Percentiles rank a stretch among this genome's conserved stretches.
These are phyloP conservation scores for Graptemys geographica DNA, from an alignment of 2,797 vertebrate genomes.

Conservation along the genomic window DNA sequence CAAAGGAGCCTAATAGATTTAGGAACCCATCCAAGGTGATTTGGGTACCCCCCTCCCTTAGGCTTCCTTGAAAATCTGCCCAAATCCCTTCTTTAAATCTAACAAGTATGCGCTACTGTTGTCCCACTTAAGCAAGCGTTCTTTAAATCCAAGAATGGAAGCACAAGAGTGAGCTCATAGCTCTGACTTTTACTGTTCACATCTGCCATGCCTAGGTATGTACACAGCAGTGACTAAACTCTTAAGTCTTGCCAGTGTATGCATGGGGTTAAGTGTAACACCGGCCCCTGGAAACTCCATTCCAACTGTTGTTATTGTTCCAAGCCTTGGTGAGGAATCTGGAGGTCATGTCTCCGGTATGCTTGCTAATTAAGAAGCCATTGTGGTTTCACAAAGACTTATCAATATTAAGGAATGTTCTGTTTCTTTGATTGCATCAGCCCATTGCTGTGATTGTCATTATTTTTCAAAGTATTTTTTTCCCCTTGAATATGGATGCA, in stretches of 20 bases:
- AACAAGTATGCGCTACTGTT: not conserved
- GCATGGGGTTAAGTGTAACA: not conserved
- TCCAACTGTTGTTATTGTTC: not conserved
- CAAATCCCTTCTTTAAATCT: not conserved
- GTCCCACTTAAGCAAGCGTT: not conserved
- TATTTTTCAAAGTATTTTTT: not conserved
- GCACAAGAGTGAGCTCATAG: not conserved
- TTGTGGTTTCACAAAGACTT: not conserved
- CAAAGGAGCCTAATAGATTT: not conserved
- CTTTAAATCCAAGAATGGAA: not conserved
- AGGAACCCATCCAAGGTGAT: not conserved
- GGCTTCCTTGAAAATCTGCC: not conserved
- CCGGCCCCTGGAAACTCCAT: not conserved
- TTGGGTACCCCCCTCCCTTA: not conserved
- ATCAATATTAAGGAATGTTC: not conserved
- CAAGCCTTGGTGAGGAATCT: not conserved
- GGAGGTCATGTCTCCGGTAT: not conserved
- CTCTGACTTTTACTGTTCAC: not conserved
- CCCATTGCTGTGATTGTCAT: not conserved
- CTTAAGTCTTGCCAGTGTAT: accelerated
- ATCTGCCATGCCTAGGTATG: accelerated
- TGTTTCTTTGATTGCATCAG: not conserved
- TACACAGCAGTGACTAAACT: not conserved
- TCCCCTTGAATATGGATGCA: conserved; percentile 7
- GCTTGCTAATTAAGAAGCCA: not conserved